Percentiles rank a stretch among this genome's conserved stretches.
These are phyloP conservation scores for Pseudochirops cupreus DNA, from an alignment of 2,797 vertebrate genomes.

Conservation along the genomic window DNA sequence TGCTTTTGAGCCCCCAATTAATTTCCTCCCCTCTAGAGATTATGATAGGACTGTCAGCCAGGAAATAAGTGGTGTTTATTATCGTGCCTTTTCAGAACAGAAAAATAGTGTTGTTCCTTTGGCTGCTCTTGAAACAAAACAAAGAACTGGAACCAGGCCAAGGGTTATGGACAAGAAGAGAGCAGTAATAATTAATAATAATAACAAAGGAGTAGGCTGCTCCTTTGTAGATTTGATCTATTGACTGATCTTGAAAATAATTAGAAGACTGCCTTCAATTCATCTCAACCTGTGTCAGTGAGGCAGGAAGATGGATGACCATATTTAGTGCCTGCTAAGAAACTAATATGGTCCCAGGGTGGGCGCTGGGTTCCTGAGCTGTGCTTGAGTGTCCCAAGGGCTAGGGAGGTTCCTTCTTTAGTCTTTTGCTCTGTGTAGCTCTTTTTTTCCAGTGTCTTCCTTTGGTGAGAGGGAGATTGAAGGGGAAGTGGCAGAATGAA, in stretches of 20 bases:
- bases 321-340: background rate
- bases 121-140: slow-evolving; percentile 61
- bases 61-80: slow-evolving; percentile 59
- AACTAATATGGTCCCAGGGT: background rate
- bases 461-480: background rate
- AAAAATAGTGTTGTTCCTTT: slow-evolving; percentile 60
- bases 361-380: background rate
- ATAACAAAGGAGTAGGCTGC: slow-evolving; percentile 8
- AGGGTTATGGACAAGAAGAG: background rate
- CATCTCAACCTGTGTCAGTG: background rate
- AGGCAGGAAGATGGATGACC: slow-evolving; percentile 10
- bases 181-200: no score
- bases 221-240: slow-evolving; percentile 32
- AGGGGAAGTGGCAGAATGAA: background rate
- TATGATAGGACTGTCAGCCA: slow-evolving; percentile 40
- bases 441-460: background rate
- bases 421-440: background rate
- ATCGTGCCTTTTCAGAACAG: background rate
- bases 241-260: slow-evolving; percentile 14
- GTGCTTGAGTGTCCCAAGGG: background rate
- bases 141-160: slow-evolving; percentile 39
- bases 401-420: background rate
- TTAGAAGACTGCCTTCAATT: slow-evolving; percentile 38
- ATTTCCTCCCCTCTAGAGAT: slow-evolving; percentile 55
- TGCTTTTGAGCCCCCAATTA: slow-evolving; percentile 58